Base-by-base conservation (phyloP, 2,888 invertebrate genomes). In the Meloe dianella region DNA sequence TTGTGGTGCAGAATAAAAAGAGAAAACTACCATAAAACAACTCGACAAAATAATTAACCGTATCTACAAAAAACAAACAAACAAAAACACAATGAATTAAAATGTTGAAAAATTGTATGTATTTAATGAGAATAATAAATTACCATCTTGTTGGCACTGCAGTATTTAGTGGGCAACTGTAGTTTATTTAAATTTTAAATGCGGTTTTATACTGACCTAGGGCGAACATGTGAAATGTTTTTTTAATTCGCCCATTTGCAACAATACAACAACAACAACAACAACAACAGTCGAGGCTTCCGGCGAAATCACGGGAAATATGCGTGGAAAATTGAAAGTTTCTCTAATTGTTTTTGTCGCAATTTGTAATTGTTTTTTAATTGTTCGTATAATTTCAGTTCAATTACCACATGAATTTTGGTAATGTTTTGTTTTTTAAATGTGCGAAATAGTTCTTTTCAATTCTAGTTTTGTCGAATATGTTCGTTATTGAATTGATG, bases 161-260 rank as follows among this genome's bases (percentile, higher is more conserved):
- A 24, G 54, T 54, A 54, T 54, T 22, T 54, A 24, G 54, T 54
- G 22, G 9, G 20, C 8, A 54, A 54, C 54, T 54, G 54, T 54
- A 24, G 54, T 54, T 24, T 22, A 54, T 54, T 54, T 54, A 24
- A 54, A 54, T 24, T 54, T 54, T 14, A 54, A 54, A 54, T 54
- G 54, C 24, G 54, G 24, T 54, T 24, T 24, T 24, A 54, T 24
- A 54, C 54, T 54, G 54, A 54, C 54, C 54, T 54, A 54, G 24
- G 54, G 54, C 54, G 54, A 54, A 24, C 14, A 24, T 54, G 54
- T 22, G 54, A 24, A 54, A 54, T 54, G 54, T 54, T 54, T 54
- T 54, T 54, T 54, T 54, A 54, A 54, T 54, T 54, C 24, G 3
- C 24, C 54, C 54, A 54, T 54, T 54, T 54, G 24, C 54, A 54